A percentile compares a stretch with the other conserved stretches of the same genome.
phyloP scores from a whole-genome alignment of 2,113 vertebrate species.

The Lagopus muta region DNA sequence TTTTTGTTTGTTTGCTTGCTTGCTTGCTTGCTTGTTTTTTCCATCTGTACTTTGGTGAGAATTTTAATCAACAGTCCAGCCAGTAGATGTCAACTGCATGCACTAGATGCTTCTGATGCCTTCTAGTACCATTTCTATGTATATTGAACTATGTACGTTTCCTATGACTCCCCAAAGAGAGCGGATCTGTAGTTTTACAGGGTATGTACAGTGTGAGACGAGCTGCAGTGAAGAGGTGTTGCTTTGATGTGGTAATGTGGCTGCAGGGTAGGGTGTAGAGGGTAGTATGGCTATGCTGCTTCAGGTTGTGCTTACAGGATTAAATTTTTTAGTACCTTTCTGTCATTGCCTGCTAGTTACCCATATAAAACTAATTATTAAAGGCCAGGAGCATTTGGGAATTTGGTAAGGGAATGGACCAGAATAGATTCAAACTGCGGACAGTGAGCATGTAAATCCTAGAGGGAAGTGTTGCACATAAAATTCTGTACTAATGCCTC shows the following conservation, averaged over 20 bases:
- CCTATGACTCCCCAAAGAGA: neutral
- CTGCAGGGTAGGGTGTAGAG: neutral
- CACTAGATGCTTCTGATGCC: neutral
- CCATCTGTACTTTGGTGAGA: accelerated
- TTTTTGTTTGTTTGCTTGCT: neutral
- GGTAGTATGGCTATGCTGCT: neutral
- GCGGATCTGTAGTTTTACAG: neutral
- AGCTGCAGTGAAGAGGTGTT: neutral
- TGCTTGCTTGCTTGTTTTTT: neutral
- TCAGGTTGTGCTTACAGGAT: neutral
- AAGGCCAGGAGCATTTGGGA: neutral
- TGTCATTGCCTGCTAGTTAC: neutral
- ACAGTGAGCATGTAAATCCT: neutral
- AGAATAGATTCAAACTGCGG: neutral
- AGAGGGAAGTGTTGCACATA: neutral
- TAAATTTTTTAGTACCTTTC: neutral
- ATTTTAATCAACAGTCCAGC: neutral
- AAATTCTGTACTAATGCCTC: neutral
- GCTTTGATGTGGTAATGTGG: neutral
- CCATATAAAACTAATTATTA: neutral
- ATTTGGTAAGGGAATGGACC: neutral
- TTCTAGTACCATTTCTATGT: neutral
- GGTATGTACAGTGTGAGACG: neutral
- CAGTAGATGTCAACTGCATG: neutral
- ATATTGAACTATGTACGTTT: neutral